A percentile compares a stretch with the other conserved stretches of the same genome.
These are phyloP conservation scores for Setipinna tenuifilis DNA, from an alignment of 2,797 vertebrate genomes.

Conservation along the genomic window DNA sequence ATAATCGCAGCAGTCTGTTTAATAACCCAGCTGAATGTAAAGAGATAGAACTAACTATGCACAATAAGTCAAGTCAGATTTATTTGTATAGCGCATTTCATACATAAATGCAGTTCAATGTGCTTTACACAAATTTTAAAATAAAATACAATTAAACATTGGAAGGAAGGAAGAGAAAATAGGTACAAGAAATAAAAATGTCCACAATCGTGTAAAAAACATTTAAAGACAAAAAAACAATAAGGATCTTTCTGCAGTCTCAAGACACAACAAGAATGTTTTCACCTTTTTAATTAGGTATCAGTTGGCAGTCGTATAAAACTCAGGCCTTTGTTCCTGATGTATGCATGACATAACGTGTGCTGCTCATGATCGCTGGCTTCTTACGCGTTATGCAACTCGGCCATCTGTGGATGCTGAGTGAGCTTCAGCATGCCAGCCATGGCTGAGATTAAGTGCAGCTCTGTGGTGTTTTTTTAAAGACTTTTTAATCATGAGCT, in stretches of 20 bases:
- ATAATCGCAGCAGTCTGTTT: background rate
- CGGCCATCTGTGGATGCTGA: slow-evolving; percentile 1
- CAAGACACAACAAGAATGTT: background rate
- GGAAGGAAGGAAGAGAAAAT: too few relatives aligned
- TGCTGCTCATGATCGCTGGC: background rate
- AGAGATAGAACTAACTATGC: background rate
- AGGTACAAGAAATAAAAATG: too few relatives aligned
- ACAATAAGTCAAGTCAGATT: too few relatives aligned
- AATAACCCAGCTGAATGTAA: background rate
- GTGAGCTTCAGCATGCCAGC: background rate
- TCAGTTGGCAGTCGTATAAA: background rate
- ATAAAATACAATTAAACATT: too few relatives aligned
- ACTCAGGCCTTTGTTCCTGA: background rate
- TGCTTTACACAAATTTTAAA: too few relatives aligned
- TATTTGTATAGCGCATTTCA: too few relatives aligned
- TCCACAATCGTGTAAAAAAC: too few relatives aligned
- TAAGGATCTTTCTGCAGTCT: background rate
- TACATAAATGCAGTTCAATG: too few relatives aligned
- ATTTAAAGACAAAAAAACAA: too few relatives aligned
- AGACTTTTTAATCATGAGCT: background rate
- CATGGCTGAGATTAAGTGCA: background rate
- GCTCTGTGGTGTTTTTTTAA: background rate
- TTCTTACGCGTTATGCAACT: background rate
- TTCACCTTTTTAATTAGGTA: background rate
- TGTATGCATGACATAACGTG: background rate